These are phyloP conservation scores for Orthosia gracilis DNA, from an alignment of 2,888 invertebrate species.

Conservation along the genomic window DNA sequence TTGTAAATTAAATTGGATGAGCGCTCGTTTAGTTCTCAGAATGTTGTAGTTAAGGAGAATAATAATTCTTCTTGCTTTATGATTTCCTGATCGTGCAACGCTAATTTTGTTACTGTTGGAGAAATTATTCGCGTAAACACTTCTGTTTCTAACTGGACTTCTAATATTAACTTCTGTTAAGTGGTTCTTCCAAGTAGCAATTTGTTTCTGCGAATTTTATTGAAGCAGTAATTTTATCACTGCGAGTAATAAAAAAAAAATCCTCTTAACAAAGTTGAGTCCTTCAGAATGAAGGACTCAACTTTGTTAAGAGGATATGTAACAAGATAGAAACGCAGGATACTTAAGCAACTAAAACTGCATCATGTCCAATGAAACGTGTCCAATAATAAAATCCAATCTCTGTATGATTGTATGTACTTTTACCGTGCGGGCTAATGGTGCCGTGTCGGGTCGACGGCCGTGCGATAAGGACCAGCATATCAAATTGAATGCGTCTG, in stretches of 20 bases:
- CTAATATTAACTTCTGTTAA: slow-evolving; percentile 39
- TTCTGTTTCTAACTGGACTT: slow-evolving; percentile 35
- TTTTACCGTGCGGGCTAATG: slow-evolving; percentile 75
- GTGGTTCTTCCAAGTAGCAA: slow-evolving; percentile 15
- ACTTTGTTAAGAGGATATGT: slow-evolving; percentile 1
- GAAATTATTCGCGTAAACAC: slow-evolving; percentile 37
- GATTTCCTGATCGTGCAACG: slow-evolving; percentile 57
- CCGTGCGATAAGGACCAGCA: slow-evolving; percentile 75
- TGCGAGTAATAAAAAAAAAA: too few species aligned
- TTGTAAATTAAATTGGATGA: slow-evolving; percentile 58
- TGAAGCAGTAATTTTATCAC: neutral
- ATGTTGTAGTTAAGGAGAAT: slow-evolving; percentile 42
- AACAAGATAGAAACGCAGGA: slow-evolving; percentile 32
- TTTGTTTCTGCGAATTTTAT: slow-evolving; percentile 14
- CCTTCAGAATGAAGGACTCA: slow-evolving; percentile 18
- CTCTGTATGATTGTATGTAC: slow-evolving; percentile 74
- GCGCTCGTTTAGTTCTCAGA: slow-evolving; percentile 57
- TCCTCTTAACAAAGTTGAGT: too few species aligned
- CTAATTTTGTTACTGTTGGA: slow-evolving; percentile 51
- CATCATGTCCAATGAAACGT: slow-evolving; percentile 68
- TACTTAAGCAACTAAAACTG: slow-evolving; percentile 48
- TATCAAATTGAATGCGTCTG: slow-evolving; percentile 49
- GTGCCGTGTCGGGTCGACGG: slow-evolving; percentile 81
- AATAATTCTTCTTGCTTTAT: slow-evolving; percentile 57
- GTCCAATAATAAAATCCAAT: slow-evolving; percentile 71